Base-by-base conservation (phyloP, 2,888 invertebrate genomes). In the Bembecia ichneumoniformis region DNA sequence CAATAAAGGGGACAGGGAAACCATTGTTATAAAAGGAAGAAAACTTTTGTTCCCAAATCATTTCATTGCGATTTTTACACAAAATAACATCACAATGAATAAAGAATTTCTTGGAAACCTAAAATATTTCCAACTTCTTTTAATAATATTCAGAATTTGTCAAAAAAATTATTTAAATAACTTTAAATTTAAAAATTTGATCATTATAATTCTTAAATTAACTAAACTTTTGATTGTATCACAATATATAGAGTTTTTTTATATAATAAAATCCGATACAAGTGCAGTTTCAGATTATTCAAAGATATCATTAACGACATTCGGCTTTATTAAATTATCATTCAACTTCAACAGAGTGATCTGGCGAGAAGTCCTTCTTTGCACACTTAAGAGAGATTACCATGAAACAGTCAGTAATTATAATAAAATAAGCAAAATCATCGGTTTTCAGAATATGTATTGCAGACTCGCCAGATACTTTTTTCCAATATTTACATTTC, bases 231-330 rank as follows among this genome's bases (percentile, higher is more conserved):
- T 83, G 50, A 80, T 84, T 1, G 0, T 76, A 3, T 69, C 81
- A 0, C 77, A 84, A 50, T 82, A 70, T 48, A 63, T 77, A 50
- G 86, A 84, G 51, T 59, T 82, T 13, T 28, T 9, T 3, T 81
- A 74, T 46, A 65, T 72, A 0, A 73, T 81, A 49, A 67, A 71
- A 58, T 74, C 77, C 0, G 62, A 84, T 52, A 56, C 82, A 45
- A 74, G 77, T 59, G 66, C 68, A 0, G 75, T 81, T 0, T 48
- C 82, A n/a, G 77, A 76, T 0, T 83, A 83, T 53, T 55, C 83
- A 34, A 82, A 73, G 56, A 77, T 82, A 55, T 77, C 83, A 0
- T 28, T 28, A 28, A 28, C 9, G 28, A 81, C 82, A 77, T 53
- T 82, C 40, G 82, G 82, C 56, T 66, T 74, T 7, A 67, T 83